Evolutionary conservation across 2,888 invertebrate genomes (phyloP).

Genomic region (Parelbella ahira): DNA sequence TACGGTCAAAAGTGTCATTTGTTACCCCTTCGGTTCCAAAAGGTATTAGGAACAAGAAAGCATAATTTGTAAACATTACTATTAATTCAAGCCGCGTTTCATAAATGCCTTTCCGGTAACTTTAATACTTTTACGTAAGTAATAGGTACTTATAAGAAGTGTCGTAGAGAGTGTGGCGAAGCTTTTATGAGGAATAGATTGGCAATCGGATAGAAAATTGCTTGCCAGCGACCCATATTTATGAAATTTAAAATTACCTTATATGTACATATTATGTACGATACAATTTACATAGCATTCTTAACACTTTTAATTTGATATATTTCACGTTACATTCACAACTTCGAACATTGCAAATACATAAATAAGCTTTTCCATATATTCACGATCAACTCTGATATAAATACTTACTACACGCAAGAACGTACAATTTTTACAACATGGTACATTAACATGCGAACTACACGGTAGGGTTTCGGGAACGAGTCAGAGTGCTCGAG

Average conservation of each 20-base stretch:
- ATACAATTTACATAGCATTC: conserved; percentile 32
- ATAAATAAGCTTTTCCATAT: conserved; percentile 45
- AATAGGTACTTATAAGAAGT: conserved; percentile 32
- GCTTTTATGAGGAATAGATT: conserved; percentile 34
- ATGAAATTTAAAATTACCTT: conserved; percentile 25
- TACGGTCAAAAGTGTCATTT: no score
- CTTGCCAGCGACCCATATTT: conserved; percentile 31
- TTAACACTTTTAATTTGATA: conserved; percentile 27
- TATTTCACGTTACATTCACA: conserved; percentile 37
- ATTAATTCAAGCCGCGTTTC: no score
- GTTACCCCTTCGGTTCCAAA: no score
- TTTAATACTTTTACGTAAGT: conserved; percentile 32
- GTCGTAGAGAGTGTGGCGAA: conserved; percentile 37
- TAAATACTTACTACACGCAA: no score
- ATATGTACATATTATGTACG: conserved; percentile 28
- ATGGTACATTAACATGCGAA: conserved; percentile 52
- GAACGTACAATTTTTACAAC: no score
- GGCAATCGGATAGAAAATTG: conserved; percentile 34
- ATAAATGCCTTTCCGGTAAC: conserved; percentile 49
- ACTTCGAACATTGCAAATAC: conserved; percentile 38
- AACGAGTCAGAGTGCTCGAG: conserved; percentile 69
- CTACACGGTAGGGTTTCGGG: conserved; percentile 65
- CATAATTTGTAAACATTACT: no score
- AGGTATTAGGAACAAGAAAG: no score
- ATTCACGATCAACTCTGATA: conserved; percentile 26